Evolutionary conservation across 2,113 vertebrate species (phyloP), one percentile per base, ranked within the genome.

Genomic region (Actinemys pallida): DNA sequence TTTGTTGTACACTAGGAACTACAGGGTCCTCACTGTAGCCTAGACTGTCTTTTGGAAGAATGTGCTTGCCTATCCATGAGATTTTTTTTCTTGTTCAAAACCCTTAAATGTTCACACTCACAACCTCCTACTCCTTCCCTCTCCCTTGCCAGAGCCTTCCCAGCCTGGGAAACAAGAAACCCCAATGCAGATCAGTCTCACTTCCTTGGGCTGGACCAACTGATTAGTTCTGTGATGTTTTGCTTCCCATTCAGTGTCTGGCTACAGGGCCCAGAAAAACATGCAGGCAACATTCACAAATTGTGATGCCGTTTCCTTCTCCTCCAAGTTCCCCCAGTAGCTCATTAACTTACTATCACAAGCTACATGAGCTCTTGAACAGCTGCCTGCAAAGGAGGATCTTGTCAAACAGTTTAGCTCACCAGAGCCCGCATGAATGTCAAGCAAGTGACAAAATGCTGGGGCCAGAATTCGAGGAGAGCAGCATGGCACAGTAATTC

Each of bases 151-250:
- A 57, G n/a, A 84, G 56, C 72, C 39, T 81, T 95, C 93, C 29
- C 45, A 9, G 1, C 93, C 78, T 94, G 89, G 56, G 87, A 14
- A 94, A 45, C 72, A 65, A 88, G 72, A 89, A 13, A 86, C 62
- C 56, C 84, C 92, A 94, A 92, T 2, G 3, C 24, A 86, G 85
- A 81, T 91, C 88, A 57, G 57, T 50, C 57, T 93, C 50, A 31
- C 88, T 92, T 96, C 84, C 93, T 93, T 87, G n/a, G 75, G 90
- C 86, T 56, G 69, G 93, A 90, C 95, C 84, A 95, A 3, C 47
- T 90, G 49, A 65, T 92, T 92, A 93, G 81, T 45, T 96, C 79
- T 96, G 39, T 90, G 90, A 27, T 96, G 80, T 93, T 96, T 85
- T 94, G 17, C 85, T 96, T 94, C 84, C 47, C 35, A 24, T 85